Percentiles rank a stretch among this genome's conserved stretches.
Conservation (phyloP, 35 echinoderm and acorn worm genomes). For the Apostichopus californicus region DNA sequence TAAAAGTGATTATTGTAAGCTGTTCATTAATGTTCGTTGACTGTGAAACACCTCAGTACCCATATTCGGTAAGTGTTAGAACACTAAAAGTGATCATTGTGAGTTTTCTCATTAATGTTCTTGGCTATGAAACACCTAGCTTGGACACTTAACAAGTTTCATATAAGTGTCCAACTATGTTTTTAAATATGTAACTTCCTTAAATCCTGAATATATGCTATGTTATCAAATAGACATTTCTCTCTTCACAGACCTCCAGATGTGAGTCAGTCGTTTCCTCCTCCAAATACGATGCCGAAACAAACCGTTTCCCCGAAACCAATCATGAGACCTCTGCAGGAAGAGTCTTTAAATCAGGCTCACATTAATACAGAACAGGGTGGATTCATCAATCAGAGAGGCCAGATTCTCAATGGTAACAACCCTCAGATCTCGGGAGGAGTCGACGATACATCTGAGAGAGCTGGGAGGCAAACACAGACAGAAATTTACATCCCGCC, state of each 20-base stretch:
- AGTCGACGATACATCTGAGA: not conserved
- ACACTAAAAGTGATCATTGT: no score
- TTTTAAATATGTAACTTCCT: no score
- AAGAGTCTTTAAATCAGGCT: not conserved
- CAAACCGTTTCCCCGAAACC: slow-evolving; percentile 1
- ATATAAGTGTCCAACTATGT: no score
- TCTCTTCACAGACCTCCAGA: not conserved
- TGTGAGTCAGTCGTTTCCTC: slow-evolving; percentile 5
- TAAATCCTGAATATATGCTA: no score
- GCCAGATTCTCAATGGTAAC: not conserved
- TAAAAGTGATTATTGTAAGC: no score
- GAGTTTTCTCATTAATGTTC: no score
- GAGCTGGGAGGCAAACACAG: not conserved
- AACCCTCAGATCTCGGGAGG: not conserved
- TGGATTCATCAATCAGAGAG: not conserved
- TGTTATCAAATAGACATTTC: not conserved
- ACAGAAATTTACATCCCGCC: slow-evolving; percentile 82
- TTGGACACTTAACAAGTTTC: no score
- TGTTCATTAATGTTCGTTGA: no score
- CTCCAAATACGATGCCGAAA: not conserved
- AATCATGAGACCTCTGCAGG: not conserved
- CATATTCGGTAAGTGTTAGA: no score
- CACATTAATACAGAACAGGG: slow-evolving; percentile 1
- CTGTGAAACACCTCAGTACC: no score
- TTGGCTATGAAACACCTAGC: no score